A percentile compares a stretch with the other conserved stretches of the same genome.
Conservation (phyloP, 1,140 invertebrate species). For the Cepaea nemoralis region DNA sequence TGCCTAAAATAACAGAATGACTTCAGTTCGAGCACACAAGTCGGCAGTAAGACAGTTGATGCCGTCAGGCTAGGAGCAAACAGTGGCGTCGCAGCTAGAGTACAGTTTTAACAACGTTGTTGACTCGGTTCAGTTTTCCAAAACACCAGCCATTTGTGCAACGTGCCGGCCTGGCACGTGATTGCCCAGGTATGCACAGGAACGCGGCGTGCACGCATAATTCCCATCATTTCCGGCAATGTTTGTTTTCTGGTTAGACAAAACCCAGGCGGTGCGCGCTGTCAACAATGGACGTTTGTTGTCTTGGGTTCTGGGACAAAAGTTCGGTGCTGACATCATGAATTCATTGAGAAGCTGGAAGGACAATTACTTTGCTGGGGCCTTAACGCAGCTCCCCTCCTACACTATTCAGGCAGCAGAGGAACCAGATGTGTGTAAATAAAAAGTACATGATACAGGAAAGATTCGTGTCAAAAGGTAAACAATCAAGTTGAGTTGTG, state of each 20-base stretch:
- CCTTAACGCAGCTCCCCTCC: background rate
- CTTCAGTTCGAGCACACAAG: slow-evolving; percentile 5
- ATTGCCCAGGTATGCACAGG: background rate
- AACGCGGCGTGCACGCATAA: background rate
- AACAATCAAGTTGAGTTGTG: no score
- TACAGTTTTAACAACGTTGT: background rate
- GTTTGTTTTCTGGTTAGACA: background rate
- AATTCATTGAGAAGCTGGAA: no score
- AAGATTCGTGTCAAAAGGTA: no score
- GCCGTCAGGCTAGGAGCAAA: background rate
- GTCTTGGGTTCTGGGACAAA: background rate
- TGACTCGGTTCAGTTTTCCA: background rate
- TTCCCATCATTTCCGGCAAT: background rate
- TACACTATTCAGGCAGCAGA: background rate
- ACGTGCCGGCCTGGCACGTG: background rate
- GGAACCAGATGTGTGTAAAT: background rate
- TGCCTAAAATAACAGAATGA: background rate
- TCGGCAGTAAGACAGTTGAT: background rate
- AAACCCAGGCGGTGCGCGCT: background rate
- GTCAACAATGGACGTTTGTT: background rate
- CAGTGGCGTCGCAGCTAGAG: background rate
- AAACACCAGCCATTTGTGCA: slow-evolving; percentile 1
- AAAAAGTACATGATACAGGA: no score
- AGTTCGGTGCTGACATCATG: background rate
- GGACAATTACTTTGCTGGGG: no score